Percentiles rank a stretch among this genome's conserved stretches.
These are phyloP conservation scores for Hirtodrosophila cameraria DNA, from an alignment of 2,888 invertebrate species.

Conservation along the genomic window DNA sequence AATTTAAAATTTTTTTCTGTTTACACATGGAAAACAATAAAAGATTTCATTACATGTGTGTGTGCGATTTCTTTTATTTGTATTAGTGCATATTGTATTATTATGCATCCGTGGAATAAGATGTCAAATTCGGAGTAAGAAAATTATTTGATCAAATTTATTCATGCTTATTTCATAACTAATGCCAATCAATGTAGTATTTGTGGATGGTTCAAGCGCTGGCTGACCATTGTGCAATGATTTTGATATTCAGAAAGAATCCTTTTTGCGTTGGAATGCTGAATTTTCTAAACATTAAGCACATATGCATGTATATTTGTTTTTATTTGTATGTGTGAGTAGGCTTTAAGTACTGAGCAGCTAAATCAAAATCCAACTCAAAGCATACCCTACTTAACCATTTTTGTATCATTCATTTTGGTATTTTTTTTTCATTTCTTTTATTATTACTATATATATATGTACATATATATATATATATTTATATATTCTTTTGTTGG, in stretches of 20 bases:
- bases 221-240: slow-evolving; percentile 45
- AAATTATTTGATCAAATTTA: no score
- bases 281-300: slow-evolving; percentile 53
- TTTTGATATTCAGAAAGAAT: slow-evolving; percentile 34
- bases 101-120: no score
- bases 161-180: no score
- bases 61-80: no score
- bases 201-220: not conserved
- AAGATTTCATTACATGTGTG: no score
- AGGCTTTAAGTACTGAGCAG: slow-evolving; percentile 43
- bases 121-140: no score
- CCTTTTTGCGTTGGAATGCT: slow-evolving; percentile 42
- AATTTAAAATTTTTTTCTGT: no score
- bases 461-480: no score
- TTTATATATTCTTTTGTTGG: slow-evolving; percentile 60
- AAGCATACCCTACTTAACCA: not conserved
- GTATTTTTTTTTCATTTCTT: slow-evolving; percentile 40
- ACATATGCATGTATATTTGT: slow-evolving; percentile 40
- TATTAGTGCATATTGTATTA: no score
- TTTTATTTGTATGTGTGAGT: slow-evolving; percentile 9
- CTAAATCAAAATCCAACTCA: slow-evolving; percentile 19
- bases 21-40: no score
- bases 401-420: slow-evolving; percentile 54
- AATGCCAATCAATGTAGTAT: not conserved
- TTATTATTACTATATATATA: not conserved